Conservation (phyloP, 2,113 vertebrate genomes). For the Petaurus breviceps region DNA sequence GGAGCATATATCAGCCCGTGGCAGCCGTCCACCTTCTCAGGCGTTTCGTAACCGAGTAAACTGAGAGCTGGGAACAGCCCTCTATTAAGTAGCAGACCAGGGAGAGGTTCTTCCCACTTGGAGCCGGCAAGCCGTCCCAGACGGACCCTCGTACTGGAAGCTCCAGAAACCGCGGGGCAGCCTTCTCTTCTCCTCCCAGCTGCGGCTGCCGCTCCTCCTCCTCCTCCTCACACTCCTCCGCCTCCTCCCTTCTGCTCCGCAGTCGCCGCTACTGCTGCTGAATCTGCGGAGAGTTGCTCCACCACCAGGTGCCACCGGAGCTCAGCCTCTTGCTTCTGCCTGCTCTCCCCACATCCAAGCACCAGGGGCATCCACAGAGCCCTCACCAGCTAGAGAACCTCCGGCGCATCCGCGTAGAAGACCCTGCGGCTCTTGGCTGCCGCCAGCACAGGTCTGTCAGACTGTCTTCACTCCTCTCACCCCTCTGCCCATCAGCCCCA, state of each 20-base stretch:
- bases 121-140: slow-evolving; percentile 86
- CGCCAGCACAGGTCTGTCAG: slow-evolving; percentile 60
- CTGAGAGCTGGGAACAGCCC: slow-evolving; percentile 91
- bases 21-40: slow-evolving; percentile 88
- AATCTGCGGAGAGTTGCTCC: not conserved
- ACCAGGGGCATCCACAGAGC: not conserved
- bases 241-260: slow-evolving; percentile 48
- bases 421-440: not conserved
- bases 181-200: slow-evolving; percentile 8
- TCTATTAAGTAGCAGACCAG: slow-evolving; percentile 94
- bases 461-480: not conserved
- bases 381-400: not conserved
- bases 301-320: slow-evolving; percentile 75
- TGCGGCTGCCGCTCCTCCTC: slow-evolving; percentile 50
- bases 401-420: not conserved
- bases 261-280: slow-evolving; percentile 32
- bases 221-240: slow-evolving; percentile 27
- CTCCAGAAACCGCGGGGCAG: slow-evolving; percentile 59
- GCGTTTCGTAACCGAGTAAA: slow-evolving; percentile 93
- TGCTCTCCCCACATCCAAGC: not conserved
- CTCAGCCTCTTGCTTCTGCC: slow-evolving; percentile 55
- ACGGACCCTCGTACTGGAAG: slow-evolving; percentile 78
- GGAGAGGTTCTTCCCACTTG: slow-evolving; percentile 91
- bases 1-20: slow-evolving; percentile 87
- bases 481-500: not conserved